phyloP scores from a whole-genome alignment of 2,888 invertebrate genomes.

The Therioaphis trifolii region DNA sequence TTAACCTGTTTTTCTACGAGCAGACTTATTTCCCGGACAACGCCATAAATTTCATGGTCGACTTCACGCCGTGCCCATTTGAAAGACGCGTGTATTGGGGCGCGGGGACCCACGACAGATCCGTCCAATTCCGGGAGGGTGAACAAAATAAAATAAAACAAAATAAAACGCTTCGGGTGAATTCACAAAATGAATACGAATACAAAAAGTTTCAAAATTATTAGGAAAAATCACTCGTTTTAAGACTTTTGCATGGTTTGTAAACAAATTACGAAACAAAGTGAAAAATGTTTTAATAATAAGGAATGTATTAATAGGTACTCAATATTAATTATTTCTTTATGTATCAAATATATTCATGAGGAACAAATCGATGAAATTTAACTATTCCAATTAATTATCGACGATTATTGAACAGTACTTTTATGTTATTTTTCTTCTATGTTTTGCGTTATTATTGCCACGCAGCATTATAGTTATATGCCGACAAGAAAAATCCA shows the following conservation, averaged over 20 bases:
- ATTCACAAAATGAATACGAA: slow-evolving; percentile 44
- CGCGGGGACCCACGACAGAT: slow-evolving; percentile 34
- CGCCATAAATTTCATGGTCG: slow-evolving; percentile 60
- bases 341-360: no score
- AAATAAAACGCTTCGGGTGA: slow-evolving; percentile 53
- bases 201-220: slow-evolving; percentile 13
- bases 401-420: no score
- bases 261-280: slow-evolving; percentile 19
- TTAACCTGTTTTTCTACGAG: slow-evolving; percentile 61
- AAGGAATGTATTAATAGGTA: no score
- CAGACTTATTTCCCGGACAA: slow-evolving; percentile 60
- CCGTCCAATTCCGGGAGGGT: slow-evolving; percentile 48
- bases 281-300: neutral
- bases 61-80: slow-evolving; percentile 49
- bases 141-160: slow-evolving; percentile 21
- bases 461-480: no score
- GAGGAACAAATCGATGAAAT: no score
- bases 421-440: no score
- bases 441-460: no score
- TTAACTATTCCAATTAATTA: no score
- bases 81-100: slow-evolving; percentile 49
- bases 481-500: no score
- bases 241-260: neutral
- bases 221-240: slow-evolving; percentile 16
- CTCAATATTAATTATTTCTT: no score